A percentile compares a stretch with the other conserved stretches of the same genome.
phyloP scores from a whole-genome alignment of 2,113 vertebrate genomes.

The Sphaerodactylus townsendi region DNA sequence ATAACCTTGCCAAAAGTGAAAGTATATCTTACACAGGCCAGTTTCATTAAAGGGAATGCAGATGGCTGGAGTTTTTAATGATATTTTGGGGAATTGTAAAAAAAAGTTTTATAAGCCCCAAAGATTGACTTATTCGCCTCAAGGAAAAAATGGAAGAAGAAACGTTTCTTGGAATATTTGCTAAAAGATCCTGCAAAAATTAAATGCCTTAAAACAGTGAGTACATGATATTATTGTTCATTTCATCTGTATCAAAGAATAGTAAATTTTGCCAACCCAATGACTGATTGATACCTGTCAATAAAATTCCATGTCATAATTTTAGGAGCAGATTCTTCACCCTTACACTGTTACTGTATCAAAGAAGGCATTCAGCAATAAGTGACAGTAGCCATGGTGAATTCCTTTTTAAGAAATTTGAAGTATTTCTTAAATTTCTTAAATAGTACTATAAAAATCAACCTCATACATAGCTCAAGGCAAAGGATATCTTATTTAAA shows the following conservation, averaged over 20 bases:
- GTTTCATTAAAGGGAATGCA: background rate
- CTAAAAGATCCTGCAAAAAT: background rate
- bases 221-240: background rate
- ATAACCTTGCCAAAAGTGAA: background rate
- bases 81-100: background rate
- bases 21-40: background rate
- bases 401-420: too few relatives aligned
- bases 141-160: background rate
- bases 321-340: background rate
- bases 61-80: slow-evolving; percentile 7
- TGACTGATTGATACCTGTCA: background rate
- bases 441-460: too few relatives aligned
- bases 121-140: background rate
- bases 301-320: background rate
- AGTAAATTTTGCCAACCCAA: background rate
- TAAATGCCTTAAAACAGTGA: background rate
- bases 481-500: too few relatives aligned
- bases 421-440: too few relatives aligned
- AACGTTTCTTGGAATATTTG: background rate
- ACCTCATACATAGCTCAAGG: too few relatives aligned
- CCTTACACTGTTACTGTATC: background rate
- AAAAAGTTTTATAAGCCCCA: slow-evolving; percentile 7
- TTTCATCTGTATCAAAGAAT: background rate
- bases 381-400: too few relatives aligned
- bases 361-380: background rate